phyloP scores from a whole-genome alignment of 2,113 vertebrate genomes.

The Carassius carassius region DNA sequence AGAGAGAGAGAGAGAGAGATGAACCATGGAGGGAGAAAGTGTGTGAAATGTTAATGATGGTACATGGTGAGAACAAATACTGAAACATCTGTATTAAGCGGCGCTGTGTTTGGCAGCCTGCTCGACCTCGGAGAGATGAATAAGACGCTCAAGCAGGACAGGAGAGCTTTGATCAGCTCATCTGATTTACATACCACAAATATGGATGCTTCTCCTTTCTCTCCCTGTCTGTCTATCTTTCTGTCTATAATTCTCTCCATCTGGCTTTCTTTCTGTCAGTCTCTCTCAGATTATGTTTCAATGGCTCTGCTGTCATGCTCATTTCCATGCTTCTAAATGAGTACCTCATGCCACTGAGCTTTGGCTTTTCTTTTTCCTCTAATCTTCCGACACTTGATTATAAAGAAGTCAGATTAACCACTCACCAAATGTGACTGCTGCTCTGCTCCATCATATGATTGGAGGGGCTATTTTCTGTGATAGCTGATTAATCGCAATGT shows the following conservation, averaged over 20 bases:
- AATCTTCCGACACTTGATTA: conserved; percentile 27
- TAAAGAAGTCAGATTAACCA: conserved; percentile 15
- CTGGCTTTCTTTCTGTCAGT: conserved; percentile 9
- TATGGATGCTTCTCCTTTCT: background rate
- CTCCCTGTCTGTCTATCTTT: background rate
- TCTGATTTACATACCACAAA: background rate
- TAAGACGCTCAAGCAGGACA: conserved; percentile 8
- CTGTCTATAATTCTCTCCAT: background rate
- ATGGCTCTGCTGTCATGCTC: conserved; percentile 7
- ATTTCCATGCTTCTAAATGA: conserved; percentile 25
- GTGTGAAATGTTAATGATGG: conserved; percentile 34
- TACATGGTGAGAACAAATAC: conserved; percentile 16
- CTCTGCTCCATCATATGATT: background rate
- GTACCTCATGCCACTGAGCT: background rate
- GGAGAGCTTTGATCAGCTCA: conserved; percentile 29
- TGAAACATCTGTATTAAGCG: conserved; percentile 42
- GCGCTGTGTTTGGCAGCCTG: background rate
- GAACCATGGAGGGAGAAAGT: background rate
- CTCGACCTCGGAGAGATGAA: conserved; percentile 38
- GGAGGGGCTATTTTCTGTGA: background rate
- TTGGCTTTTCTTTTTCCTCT: conserved; percentile 7
- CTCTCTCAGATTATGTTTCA: conserved; percentile 25
- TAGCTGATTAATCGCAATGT: background rate
- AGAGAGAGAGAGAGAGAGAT: background rate
- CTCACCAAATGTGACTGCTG: background rate